These are phyloP conservation scores for Plestiodon gilberti DNA, from an alignment of 2,113 vertebrate genomes.

Conservation along the genomic window DNA sequence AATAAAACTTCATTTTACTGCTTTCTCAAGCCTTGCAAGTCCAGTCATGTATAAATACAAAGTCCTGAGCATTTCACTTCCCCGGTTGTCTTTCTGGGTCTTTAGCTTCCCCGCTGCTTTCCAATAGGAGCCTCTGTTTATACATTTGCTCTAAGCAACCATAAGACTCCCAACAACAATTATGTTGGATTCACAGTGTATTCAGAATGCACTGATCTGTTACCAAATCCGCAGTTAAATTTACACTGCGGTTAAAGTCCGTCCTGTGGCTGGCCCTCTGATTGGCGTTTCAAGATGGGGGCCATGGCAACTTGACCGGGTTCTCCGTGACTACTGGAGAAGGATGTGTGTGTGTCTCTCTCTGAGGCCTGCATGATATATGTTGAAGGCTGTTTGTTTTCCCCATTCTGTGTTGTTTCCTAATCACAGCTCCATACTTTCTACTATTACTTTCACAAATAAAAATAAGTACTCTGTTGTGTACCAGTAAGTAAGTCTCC, in stretches of 20 bases:
- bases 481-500: neutral
- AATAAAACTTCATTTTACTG: neutral
- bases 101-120: conserved; percentile 16
- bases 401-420: neutral
- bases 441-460: neutral
- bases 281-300: conserved; percentile 17
- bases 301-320: conserved; percentile 31
- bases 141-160: conserved; percentile 55
- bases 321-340: conserved; percentile 16
- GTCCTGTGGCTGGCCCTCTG: neutral
- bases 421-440: neutral
- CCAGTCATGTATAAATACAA: neutral
- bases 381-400: neutral
- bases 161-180: conserved; percentile 49
- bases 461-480: neutral
- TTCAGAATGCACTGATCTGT: conserved; percentile 43
- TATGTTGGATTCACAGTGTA: conserved; percentile 36
- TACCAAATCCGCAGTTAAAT: conserved; percentile 41
- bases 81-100: conserved; percentile 33
- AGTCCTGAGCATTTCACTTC: neutral
- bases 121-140: conserved; percentile 32
- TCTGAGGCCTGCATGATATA: conserved; percentile 28
- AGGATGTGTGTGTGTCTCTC: neutral
- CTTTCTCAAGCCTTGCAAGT: neutral
- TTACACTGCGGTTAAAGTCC: conserved; percentile 11